Evolutionary conservation across 1,140 invertebrate species (phyloP).

Genomic region (Calliphora vicina): DNA sequence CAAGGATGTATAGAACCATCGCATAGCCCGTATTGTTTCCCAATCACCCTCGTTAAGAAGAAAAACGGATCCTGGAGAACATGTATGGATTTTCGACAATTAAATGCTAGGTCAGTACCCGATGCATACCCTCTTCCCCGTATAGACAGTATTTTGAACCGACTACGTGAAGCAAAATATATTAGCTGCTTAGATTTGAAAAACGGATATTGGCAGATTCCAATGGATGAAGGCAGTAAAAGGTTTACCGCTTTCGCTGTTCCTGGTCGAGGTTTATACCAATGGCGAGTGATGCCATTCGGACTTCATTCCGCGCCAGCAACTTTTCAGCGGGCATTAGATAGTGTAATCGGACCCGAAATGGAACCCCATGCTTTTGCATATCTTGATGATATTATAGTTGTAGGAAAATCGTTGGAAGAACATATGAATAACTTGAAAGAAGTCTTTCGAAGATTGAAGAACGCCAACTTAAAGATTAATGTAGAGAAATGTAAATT

Average conservation of each 20-base stretch:
- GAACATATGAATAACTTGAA: too few species aligned
- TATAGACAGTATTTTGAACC: background rate
- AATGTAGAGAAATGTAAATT: constrained; percentile 50
- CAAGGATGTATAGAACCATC: background rate
- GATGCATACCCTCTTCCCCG: background rate
- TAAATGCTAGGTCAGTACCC: background rate
- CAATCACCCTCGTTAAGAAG: background rate
- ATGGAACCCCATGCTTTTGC: constrained; percentile 40
- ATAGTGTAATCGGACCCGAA: background rate
- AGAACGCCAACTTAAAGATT: constrained; percentile 43
- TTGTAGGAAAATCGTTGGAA: too few species aligned
- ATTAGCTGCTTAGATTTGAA: too few species aligned
- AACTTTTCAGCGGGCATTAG: background rate
- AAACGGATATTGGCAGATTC: too few species aligned
- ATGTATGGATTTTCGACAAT: background rate
- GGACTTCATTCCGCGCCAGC: constrained; percentile 25
- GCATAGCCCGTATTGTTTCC: background rate
- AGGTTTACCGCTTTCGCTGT: background rate
- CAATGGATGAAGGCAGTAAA: too few species aligned
- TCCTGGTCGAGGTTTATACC: background rate
- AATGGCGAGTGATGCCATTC: constrained; percentile 7
- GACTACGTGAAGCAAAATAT: too few species aligned
- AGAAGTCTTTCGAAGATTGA: constrained; percentile 43
- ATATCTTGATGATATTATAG: constrained; percentile 39
- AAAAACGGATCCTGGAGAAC: background rate